phyloP scores from a whole-genome alignment of 2,888 invertebrate genomes.

The Acronicta aceris region DNA sequence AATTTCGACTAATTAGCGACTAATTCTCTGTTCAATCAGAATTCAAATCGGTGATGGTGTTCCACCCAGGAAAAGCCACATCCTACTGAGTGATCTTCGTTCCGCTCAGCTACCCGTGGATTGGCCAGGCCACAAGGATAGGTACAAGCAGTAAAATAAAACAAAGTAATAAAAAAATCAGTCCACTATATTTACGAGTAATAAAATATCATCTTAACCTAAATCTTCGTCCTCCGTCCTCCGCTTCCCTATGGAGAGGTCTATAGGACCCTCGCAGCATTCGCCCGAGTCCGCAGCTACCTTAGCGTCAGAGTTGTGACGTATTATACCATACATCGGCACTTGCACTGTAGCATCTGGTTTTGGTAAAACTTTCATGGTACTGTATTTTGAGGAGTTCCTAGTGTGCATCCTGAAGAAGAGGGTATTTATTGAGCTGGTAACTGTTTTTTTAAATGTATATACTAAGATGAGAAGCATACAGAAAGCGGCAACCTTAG shows the following conservation, averaged over 20 bases:
- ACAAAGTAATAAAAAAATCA: background rate
- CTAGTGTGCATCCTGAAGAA: constrained; percentile 68
- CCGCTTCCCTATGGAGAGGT: constrained; percentile 69
- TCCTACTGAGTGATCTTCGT: no score
- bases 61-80: no score
- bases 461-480: no score
- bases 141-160: no score
- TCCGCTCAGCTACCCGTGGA: no score
- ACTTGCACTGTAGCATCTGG: constrained; percentile 49
- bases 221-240: constrained; percentile 36
- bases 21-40: no score
- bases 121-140: no score
- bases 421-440: background rate
- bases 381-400: constrained; percentile 53
- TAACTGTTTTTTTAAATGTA: background rate
- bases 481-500: no score
- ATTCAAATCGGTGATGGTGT: no score
- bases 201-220: constrained; percentile 35
- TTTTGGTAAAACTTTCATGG: constrained; percentile 16
- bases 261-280: constrained; percentile 71
- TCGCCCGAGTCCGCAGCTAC: constrained; percentile 26
- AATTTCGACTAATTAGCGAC: no score
- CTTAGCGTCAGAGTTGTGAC: constrained; percentile 60
- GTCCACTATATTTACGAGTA: constrained; percentile 10
- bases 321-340: constrained; percentile 75